Evolutionary conservation across 2,888 invertebrate species (phyloP).

Genomic region (Peribatodes rhomboidaria): DNA sequence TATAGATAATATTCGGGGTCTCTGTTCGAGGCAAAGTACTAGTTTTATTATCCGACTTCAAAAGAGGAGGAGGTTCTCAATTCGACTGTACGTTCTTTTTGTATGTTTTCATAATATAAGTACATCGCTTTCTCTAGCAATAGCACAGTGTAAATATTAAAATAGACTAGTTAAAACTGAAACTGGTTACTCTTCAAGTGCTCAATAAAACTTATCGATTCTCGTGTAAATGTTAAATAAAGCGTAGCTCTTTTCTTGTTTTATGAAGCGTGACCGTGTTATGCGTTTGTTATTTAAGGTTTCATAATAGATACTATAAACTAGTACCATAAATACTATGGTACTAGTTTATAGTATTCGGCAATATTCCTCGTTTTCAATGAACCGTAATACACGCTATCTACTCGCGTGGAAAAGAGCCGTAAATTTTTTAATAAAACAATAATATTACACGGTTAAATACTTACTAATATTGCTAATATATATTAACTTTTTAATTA

Average conservation of each 20-base stretch:
- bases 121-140: neutral
- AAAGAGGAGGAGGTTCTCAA: too few relatives aligned
- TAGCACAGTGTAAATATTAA: neutral
- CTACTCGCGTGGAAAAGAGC: slow-evolving; percentile 44
- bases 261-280: slow-evolving; percentile 62
- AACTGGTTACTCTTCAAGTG: neutral
- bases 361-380: slow-evolving; percentile 51
- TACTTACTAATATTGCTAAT: too few relatives aligned
- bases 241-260: slow-evolving; percentile 49
- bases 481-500: too few relatives aligned
- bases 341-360: slow-evolving; percentile 41
- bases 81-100: too few relatives aligned
- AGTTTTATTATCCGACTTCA: too few relatives aligned
- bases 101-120: too few relatives aligned
- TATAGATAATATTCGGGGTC: too few relatives aligned
- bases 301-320: slow-evolving; percentile 65
- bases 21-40: too few relatives aligned
- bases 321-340: too few relatives aligned
- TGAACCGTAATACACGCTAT: slow-evolving; percentile 46
- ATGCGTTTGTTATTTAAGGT: slow-evolving; percentile 65
- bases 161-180: neutral
- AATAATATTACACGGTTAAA: neutral
- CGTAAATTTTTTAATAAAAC: slow-evolving; percentile 13
- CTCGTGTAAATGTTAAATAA: slow-evolving; percentile 22
- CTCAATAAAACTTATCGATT: neutral